Conservation (phyloP, 1,140 invertebrate genomes). For the Homalodisca vitripennis region DNA sequence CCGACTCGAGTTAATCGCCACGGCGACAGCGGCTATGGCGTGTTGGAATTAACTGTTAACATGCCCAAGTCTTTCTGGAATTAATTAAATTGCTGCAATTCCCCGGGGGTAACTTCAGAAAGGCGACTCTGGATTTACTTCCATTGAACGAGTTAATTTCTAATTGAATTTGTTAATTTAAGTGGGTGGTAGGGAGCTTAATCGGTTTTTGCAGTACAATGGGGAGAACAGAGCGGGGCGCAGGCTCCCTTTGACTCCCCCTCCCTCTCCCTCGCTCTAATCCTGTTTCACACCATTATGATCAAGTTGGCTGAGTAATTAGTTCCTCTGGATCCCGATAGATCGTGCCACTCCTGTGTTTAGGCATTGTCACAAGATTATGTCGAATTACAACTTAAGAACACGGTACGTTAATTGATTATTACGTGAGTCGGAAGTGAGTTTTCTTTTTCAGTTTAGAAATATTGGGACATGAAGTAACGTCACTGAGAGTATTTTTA, state of each 20-base stretch:
- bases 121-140: conserved; percentile 27
- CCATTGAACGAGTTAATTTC: conserved; percentile 39
- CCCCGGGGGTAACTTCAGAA: conserved; percentile 23
- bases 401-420: too few relatives aligned
- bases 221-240: conserved; percentile 19
- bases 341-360: background rate
- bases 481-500: too few relatives aligned
- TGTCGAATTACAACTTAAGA: too few relatives aligned
- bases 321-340: background rate
- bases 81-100: conserved; percentile 32
- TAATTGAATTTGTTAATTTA: conserved; percentile 41
- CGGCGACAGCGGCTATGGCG: background rate
- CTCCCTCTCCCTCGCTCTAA: conserved; percentile 11
- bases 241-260: background rate
- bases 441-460: too few relatives aligned
- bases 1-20: conserved; percentile 14
- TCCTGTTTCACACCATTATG: conserved; percentile 28
- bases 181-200: conserved; percentile 31
- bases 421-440: too few relatives aligned
- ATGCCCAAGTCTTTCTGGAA: conserved; percentile 8
- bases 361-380: too few relatives aligned
- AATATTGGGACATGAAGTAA: too few relatives aligned
- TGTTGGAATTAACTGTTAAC: conserved; percentile 29
- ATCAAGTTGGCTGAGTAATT: conserved; percentile 23
- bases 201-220: conserved; percentile 33